Percentiles rank a stretch among this genome's conserved stretches.
phyloP scores from a whole-genome alignment of 2,113 vertebrate species.

The Martes martes region DNA sequence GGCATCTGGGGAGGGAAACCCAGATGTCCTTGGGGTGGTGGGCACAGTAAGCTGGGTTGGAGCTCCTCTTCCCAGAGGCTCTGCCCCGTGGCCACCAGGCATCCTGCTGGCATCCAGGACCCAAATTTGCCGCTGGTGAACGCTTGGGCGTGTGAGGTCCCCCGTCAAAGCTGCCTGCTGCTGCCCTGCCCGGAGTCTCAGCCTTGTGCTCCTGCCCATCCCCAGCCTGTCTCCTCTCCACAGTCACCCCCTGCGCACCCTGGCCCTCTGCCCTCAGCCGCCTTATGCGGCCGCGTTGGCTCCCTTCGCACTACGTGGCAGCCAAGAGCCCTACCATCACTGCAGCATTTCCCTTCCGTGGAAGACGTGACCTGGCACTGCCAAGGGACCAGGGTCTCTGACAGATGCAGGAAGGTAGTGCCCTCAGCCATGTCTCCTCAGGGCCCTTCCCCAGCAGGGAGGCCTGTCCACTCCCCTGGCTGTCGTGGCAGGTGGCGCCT shows the following conservation, averaged over 20 bases:
- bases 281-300: background rate
- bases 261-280: background rate
- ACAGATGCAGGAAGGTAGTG: background rate
- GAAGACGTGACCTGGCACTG: background rate
- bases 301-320: background rate
- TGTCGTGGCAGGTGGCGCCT: background rate
- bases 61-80: background rate
- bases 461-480: background rate
- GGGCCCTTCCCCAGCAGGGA: background rate
- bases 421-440: too few species aligned
- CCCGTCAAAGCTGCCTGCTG: accelerated
- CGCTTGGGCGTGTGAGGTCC: background rate
- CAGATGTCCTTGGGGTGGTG: accelerated
- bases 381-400: background rate
- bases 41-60: background rate
- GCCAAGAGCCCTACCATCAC: background rate
- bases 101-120: background rate
- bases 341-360: accelerated
- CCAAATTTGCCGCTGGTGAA: background rate
- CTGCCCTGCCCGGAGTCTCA: background rate
- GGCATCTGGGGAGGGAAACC: background rate
- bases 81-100: accelerated
- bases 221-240: background rate
- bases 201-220: too few species aligned
- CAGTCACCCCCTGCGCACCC: background rate